These are phyloP conservation scores for Phalacrocorax aristotelis DNA, from an alignment of 2,113 vertebrate genomes.

Conservation along the genomic window DNA sequence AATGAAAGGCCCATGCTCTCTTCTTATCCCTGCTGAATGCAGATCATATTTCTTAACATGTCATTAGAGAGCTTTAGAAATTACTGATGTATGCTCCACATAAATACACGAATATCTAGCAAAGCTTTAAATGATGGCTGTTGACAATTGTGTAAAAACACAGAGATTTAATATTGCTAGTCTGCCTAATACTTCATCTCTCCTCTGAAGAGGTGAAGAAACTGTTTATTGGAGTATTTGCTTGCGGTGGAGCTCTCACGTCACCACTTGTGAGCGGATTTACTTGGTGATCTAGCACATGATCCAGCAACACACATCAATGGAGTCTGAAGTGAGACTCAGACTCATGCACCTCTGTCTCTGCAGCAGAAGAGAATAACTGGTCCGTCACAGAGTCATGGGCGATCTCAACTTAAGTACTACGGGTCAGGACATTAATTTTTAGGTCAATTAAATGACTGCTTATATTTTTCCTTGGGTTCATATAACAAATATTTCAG, in stretches of 20 bases:
- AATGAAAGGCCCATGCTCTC: background rate
- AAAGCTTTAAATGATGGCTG: background rate
- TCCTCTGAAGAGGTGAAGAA: background rate
- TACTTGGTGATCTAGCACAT: background rate
- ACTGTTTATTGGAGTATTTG: background rate
- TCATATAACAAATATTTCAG: background rate
- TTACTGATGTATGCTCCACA: background rate
- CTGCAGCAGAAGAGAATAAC: background rate
- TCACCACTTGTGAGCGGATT: background rate
- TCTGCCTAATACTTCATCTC: background rate
- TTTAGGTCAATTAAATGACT: background rate
- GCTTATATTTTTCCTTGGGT: background rate
- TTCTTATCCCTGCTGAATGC: background rate
- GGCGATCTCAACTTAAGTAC: background rate
- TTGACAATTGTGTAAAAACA: background rate
- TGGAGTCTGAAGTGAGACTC: background rate
- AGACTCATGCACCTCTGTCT: background rate
- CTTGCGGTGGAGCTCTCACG: background rate
- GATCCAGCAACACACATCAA: rapidly evolving
- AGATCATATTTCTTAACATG: background rate
- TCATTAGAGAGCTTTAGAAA: background rate
- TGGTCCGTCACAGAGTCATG: background rate
- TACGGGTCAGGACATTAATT: background rate
- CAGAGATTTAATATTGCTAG: background rate
- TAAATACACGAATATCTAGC: background rate